phyloP scores from a whole-genome alignment of 2,797 vertebrate genomes.

The Galago senegalensis region DNA sequence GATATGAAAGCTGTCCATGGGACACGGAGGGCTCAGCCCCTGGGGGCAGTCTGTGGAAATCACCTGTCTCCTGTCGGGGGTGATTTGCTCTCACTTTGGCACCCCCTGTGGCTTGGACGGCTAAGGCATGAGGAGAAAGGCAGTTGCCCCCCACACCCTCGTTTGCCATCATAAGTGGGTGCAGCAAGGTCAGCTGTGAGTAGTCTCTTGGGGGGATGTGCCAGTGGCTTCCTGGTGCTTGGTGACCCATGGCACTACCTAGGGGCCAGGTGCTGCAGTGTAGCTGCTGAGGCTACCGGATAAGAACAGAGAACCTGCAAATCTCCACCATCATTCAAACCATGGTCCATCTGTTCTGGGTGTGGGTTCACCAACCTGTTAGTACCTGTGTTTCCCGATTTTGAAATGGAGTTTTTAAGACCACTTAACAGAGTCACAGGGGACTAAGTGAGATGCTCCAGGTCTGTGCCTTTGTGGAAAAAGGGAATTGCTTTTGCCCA shows the following conservation, averaged over 20 bases:
- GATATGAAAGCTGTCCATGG: background rate
- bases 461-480: background rate
- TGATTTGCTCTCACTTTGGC: background rate
- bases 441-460: background rate
- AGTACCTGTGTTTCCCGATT: background rate
- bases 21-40: too few relatives aligned
- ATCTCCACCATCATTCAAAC: accelerated
- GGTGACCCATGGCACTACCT: background rate
- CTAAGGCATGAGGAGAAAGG: background rate
- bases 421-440: background rate
- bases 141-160: background rate
- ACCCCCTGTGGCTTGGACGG: accelerated
- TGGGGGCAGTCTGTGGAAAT: background rate
- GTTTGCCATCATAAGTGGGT: background rate
- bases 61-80: background rate
- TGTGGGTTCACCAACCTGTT: accelerated
- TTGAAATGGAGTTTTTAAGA: background rate
- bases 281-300: background rate
- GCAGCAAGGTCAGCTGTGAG: background rate
- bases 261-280: background rate
- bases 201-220: background rate
- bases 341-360: background rate
- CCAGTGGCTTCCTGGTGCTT: background rate
- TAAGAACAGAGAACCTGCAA: background rate
- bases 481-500: background rate